These are phyloP conservation scores for Furcifer pardalis DNA, from an alignment of 2,797 vertebrate species.

Conservation along the genomic window DNA sequence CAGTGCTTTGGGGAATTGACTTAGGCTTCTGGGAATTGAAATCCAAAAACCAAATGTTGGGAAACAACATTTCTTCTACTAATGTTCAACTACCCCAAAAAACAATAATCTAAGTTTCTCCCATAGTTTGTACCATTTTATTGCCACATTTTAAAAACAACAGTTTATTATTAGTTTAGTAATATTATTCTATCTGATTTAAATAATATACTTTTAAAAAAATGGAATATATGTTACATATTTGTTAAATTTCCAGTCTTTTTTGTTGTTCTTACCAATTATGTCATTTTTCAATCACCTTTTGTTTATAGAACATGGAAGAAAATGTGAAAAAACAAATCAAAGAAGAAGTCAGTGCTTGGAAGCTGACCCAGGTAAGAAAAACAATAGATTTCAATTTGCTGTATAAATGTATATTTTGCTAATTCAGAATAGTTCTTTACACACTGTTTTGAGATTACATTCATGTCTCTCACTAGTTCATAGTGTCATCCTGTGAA, in stretches of 20 bases:
- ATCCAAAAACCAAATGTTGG: too few relatives aligned
- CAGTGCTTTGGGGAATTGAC: too few relatives aligned
- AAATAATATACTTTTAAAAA: neutral
- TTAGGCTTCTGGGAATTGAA: too few relatives aligned
- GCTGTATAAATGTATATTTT: conserved; percentile 44
- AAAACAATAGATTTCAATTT: conserved; percentile 41
- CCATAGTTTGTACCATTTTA: neutral
- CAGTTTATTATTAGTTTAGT: neutral
- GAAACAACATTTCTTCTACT: too few relatives aligned
- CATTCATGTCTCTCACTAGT: neutral
- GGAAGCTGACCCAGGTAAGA: conserved; percentile 66
- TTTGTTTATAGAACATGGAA: conserved; percentile 51
- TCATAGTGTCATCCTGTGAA: neutral
- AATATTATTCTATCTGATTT: neutral
- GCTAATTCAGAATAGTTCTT: conserved; percentile 35
- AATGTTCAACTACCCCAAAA: neutral
- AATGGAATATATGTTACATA: neutral
- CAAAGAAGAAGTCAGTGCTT: conserved; percentile 44
- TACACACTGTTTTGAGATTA: neutral
- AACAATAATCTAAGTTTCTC: neutral
- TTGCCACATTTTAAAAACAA: neutral
- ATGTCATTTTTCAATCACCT: conserved; percentile 6
- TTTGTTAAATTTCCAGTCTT: neutral
- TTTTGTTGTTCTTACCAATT: neutral
- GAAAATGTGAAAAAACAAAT: conserved; percentile 62